Evolutionary conservation across 2,797 vertebrate genomes (phyloP).

Genomic region (Pseudochaenichthys georgianus): DNA sequence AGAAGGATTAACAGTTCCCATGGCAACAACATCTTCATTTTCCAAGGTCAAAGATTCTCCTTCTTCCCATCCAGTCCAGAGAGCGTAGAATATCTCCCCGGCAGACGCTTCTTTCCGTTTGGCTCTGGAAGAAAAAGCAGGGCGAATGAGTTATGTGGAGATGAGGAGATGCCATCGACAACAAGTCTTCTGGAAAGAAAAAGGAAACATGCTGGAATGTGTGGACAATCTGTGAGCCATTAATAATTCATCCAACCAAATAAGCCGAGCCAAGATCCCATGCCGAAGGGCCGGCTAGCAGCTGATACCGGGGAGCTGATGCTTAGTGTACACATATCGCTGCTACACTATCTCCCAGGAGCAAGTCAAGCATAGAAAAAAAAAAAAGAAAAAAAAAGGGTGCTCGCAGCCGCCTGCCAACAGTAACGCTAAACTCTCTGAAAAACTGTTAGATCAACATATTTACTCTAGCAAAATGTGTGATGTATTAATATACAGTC

Average conservation of each 20-base stretch:
- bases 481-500: constrained; percentile 42
- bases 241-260: constrained; percentile 83
- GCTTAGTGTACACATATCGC: constrained; percentile 68
- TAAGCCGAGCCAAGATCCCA: constrained; percentile 69
- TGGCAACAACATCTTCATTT: constrained; percentile 95
- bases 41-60: constrained; percentile 90
- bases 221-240: constrained; percentile 71
- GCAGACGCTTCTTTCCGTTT: constrained; percentile 66
- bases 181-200: constrained; percentile 20
- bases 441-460: constrained; percentile 65
- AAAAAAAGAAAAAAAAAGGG: constrained; percentile 9
- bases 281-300: constrained; percentile 63
- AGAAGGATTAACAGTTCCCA: constrained; percentile 95
- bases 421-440: constrained; percentile 65
- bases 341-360: constrained; percentile 63
- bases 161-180: constrained; percentile 40
- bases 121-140: constrained; percentile 77
- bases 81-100: constrained; percentile 77
- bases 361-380: constrained; percentile 34
- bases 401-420: constrained; percentile 59
- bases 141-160: constrained; percentile 40
- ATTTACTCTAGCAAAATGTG: constrained; percentile 50
- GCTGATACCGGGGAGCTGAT: constrained; percentile 72
- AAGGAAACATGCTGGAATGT: constrained; percentile 45
- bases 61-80: constrained; percentile 82